Percentiles rank a stretch among this genome's conserved stretches.
These are phyloP conservation scores for Carduelis carduelis DNA, from an alignment of 2,797 vertebrate genomes.

Conservation along the genomic window DNA sequence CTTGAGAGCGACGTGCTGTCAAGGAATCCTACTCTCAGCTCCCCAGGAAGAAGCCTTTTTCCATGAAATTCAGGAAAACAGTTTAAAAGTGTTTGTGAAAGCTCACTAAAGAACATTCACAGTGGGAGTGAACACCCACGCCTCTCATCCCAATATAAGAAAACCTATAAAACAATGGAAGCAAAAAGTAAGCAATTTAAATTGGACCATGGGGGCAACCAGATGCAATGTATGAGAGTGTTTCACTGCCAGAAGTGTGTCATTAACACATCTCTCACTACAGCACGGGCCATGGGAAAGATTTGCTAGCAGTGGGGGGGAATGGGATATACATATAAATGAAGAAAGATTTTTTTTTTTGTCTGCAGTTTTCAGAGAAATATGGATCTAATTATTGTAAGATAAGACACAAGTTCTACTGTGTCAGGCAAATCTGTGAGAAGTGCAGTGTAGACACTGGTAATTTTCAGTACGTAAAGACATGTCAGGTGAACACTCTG, in stretches of 20 bases:
- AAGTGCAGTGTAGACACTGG: not conserved
- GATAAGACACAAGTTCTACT: not conserved
- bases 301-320: not conserved
- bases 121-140: not conserved
- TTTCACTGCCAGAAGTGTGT: not conserved
- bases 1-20: not conserved
- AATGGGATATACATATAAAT: not conserved
- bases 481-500: accelerated
- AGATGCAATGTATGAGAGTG: not conserved
- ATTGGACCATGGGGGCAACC: not conserved
- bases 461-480: not conserved
- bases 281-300: not conserved
- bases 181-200: not conserved
- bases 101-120: not conserved
- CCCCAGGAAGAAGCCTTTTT: not conserved
- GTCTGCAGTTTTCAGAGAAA: not conserved
- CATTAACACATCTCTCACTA: not conserved
- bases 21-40: not conserved
- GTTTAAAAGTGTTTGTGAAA: not conserved
- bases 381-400: not conserved
- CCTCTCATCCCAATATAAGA: not conserved
- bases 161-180: not conserved
- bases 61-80: not conserved
- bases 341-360: not conserved
- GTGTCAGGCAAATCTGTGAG: not conserved